Base-by-base conservation (phyloP, 2,888 invertebrate genomes). In the Heliconius ismenius region DNA sequence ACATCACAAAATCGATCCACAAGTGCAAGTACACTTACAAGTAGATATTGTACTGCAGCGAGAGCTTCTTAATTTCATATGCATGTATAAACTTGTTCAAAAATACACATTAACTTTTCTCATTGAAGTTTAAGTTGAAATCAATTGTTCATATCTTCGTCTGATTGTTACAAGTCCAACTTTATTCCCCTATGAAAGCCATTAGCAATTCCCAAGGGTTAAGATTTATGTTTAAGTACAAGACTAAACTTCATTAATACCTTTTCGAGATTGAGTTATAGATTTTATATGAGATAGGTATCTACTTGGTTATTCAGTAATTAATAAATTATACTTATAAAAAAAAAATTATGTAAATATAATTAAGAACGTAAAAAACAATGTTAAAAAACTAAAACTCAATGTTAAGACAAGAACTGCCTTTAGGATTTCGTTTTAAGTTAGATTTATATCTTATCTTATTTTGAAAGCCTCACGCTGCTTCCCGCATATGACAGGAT, bases 141-240 rank as follows among this genome's bases (percentile, higher is more conserved):
- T 75, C 68, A 60, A 58, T 75, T 68, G 67, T 69, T 60, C 21
- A 73, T 73, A 68, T 78, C 67, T 73, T 58, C 15, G 54, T 32
- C 62, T 73, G 74, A 78, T 76, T 76, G 74, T 62, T 70, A 64
- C 49, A 39, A 74, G 69, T 60, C 49, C 67, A 62, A 74, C 74
- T 65, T 24, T 74, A 68, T 73, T 78, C 73, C 72, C 74, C 64
- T 58, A 63, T 58, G 28, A 62, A 43, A 77, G 73, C 74, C 63
- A 75, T 79, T 79, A 79, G 79, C 58, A 77, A 77, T 74, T 68
- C 77, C 77, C 75, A 58, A 68, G 73, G 68, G 76, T 58, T 76
- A 63, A 76, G 78, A 75, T 76, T 78, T 76, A 76, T 74, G 63
- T 76, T 67, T 76, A 67, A 76, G 74, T 72, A 63, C 26, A 36